Conservation (phyloP, 1,140 invertebrate species). For the Drosophila grimshawi region DNA sequence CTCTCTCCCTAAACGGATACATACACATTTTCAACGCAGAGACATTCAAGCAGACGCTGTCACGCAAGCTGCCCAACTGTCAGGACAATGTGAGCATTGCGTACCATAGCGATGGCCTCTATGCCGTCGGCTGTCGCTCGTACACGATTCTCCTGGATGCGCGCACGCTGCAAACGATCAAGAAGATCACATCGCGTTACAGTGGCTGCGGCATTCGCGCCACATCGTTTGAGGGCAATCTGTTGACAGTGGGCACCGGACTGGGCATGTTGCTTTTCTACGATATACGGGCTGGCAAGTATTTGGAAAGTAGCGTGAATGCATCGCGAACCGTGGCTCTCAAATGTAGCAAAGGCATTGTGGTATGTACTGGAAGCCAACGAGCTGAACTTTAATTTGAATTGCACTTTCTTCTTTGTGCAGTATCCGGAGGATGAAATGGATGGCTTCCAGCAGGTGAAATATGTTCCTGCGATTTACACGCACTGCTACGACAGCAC, state of each 20-base stretch:
- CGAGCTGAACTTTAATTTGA: constrained; percentile 44
- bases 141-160: constrained; percentile 96
- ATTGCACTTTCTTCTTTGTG: not conserved
- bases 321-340: constrained; percentile 94
- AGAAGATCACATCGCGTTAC: constrained; percentile 90
- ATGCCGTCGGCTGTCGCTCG: constrained; percentile 96
- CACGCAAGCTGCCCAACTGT: constrained; percentile 93
- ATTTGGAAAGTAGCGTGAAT: constrained; percentile 95
- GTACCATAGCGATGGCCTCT: constrained; percentile 91
- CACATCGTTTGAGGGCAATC: constrained; percentile 94
- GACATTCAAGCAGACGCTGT: constrained; percentile 93
- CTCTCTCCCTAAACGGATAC: constrained; percentile 96
- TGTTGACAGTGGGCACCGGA: constrained; percentile 97
- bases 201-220: constrained; percentile 95
- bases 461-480: constrained; percentile 97
- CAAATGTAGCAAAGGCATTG: constrained; percentile 94
- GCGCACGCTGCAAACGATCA: constrained; percentile 91
- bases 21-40: constrained; percentile 97
- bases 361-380: constrained; percentile 87
- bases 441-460: constrained; percentile 92
- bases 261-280: constrained; percentile 97
- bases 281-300: constrained; percentile 95
- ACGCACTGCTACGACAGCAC: constrained; percentile 97
- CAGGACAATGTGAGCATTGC: constrained; percentile 97
- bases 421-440: constrained; percentile 94